Percentiles rank a stretch among this genome's conserved stretches.
These are phyloP conservation scores for Carcinoscorpius rotundicauda DNA, from an alignment of 1,140 invertebrate genomes.

Conservation along the genomic window DNA sequence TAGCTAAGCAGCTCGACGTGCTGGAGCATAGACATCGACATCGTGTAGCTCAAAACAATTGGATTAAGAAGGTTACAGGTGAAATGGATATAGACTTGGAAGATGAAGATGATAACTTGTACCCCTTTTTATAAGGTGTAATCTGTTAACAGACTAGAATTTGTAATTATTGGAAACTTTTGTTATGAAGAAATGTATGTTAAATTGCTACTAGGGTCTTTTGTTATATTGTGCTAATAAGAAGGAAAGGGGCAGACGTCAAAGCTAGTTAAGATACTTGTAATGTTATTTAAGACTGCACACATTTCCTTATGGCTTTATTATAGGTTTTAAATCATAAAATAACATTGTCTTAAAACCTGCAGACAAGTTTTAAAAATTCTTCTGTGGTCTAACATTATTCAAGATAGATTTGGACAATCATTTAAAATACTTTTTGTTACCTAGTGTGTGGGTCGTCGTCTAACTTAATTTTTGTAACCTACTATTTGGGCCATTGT, in stretches of 20 bases:
- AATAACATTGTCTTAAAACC: too few species aligned
- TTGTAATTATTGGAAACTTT: not conserved
- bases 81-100: slow-evolving; percentile 81
- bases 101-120: slow-evolving; percentile 46
- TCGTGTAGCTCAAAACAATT: slow-evolving; percentile 54
- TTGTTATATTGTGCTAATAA: not conserved
- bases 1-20: slow-evolving; percentile 66
- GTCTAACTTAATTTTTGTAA: too few species aligned
- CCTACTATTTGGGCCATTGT: too few species aligned
- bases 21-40: slow-evolving; percentile 54
- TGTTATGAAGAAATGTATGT: not conserved
- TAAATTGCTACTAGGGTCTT: not conserved
- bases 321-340: too few species aligned
- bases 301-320: not conserved
- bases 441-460: too few species aligned
- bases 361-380: too few species aligned
- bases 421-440: too few species aligned
- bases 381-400: too few species aligned
- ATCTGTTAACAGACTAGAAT: not conserved
- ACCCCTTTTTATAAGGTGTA: slow-evolving; percentile 36
- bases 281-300: not conserved
- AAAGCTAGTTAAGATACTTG: not conserved
- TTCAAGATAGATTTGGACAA: too few species aligned
- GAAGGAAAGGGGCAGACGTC: not conserved
- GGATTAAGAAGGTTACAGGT: slow-evolving; percentile 66